These are phyloP conservation scores for Carapus acus DNA, from an alignment of 2,797 vertebrate species.

Conservation along the genomic window DNA sequence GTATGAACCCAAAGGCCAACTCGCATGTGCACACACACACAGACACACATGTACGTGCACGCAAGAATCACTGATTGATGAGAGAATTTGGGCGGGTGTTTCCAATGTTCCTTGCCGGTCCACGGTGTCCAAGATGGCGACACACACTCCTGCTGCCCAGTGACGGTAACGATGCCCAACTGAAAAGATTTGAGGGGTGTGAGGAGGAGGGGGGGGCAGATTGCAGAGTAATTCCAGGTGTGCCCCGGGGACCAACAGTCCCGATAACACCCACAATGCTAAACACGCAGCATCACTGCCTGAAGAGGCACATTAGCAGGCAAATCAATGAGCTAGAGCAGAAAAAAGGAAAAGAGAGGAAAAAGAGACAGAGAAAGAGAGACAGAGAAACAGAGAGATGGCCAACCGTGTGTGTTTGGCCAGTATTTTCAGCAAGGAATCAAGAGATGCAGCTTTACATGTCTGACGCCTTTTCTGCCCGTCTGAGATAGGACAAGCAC, in stretches of 20 bases:
- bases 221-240: conserved; percentile 64
- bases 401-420: too few relatives aligned
- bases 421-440: too few relatives aligned
- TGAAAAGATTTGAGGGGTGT: conserved; percentile 66
- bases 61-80: conserved; percentile 36
- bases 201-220: conserved; percentile 60
- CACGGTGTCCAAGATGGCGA: conserved; percentile 34
- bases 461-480: too few relatives aligned
- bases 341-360: conserved; percentile 44
- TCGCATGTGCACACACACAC: conserved; percentile 37
- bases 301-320: conserved; percentile 63
- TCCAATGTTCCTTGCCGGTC: conserved; percentile 44
- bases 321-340: conserved; percentile 47
- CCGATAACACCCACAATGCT: conserved; percentile 67
- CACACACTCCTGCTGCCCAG: conserved; percentile 51
- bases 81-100: conserved; percentile 30
- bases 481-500: conserved; percentile 31
- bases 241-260: conserved; percentile 63
- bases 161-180: conserved; percentile 71
- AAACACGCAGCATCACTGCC: conserved; percentile 67
- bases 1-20: conserved; percentile 35
- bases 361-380: conserved; percentile 27
- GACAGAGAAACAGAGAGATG: conserved; percentile 26
- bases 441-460: too few relatives aligned
- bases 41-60: conserved; percentile 27